Percentiles rank a stretch among this genome's conserved stretches.
phyloP scores from a whole-genome alignment of 2,113 vertebrate genomes.

The Melanotaenia duboulayi region DNA sequence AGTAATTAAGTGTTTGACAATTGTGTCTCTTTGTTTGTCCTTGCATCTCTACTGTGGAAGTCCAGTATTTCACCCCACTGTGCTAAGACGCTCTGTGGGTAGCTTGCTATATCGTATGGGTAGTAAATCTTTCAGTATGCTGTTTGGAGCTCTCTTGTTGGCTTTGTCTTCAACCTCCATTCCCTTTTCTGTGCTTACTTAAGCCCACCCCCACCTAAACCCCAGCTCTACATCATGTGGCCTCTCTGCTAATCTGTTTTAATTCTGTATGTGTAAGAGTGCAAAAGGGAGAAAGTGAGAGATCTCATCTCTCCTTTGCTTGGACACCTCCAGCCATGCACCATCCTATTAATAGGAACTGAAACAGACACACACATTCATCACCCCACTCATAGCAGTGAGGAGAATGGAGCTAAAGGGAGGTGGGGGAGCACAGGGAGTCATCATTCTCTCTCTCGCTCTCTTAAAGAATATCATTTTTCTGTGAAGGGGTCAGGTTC shows the following conservation, averaged over 20 bases:
- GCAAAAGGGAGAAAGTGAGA: conserved; percentile 27
- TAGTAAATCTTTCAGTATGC: conserved; percentile 67
- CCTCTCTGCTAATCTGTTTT: conserved; percentile 29
- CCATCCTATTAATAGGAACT: conserved; percentile 72
- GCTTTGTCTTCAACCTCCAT: conserved; percentile 56
- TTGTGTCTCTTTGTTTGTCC: conserved; percentile 44
- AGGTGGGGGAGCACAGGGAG: conserved; percentile 31
- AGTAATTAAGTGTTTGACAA: conserved; percentile 20
- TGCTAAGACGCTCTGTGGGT: conserved; percentile 31
- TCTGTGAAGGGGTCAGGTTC: conserved; percentile 32
- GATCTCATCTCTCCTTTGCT: conserved; percentile 53
- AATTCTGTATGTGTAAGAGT: conserved; percentile 32
- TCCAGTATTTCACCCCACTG: conserved; percentile 31
- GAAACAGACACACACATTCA: conserved; percentile 70
- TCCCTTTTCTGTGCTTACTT: conserved; percentile 22
- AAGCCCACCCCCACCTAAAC: conserved; percentile 8
- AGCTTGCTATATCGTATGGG: conserved; percentile 59
- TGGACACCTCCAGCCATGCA: conserved; percentile 65
- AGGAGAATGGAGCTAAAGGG: conserved; percentile 11
- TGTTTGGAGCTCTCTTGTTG: conserved; percentile 62
- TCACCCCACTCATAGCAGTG: conserved; percentile 60
- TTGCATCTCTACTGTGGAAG: conserved; percentile 27
- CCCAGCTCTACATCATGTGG: conserved; percentile 64
- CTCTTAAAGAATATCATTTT: conserved; percentile 37
- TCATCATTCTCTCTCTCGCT: conserved; percentile 33